Evolutionary conservation across 2,113 vertebrate genomes (phyloP).

Genomic region (Bettongia penicillata): DNA sequence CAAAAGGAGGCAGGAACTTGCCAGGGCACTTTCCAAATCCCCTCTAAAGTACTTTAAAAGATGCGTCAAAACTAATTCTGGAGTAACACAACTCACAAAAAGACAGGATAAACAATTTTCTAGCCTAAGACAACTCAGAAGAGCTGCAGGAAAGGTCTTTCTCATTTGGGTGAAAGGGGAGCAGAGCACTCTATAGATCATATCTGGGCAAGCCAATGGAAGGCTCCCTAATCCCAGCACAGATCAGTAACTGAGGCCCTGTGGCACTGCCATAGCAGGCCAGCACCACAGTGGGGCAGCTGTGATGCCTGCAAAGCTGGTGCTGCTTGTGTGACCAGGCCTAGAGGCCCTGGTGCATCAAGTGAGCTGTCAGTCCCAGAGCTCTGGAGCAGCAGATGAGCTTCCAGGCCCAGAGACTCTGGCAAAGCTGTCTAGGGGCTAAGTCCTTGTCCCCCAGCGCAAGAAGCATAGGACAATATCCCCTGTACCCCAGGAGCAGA

Average conservation of each 20-base stretch:
- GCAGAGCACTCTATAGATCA: not conserved
- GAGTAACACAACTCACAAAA: not conserved
- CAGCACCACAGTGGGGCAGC: too few species aligned
- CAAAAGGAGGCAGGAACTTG: too few species aligned
- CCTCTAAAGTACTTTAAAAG: not conserved
- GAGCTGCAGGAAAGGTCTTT: not conserved
- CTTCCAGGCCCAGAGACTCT: too few species aligned
- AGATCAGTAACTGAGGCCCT: not conserved
- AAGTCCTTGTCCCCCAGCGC: too few species aligned
- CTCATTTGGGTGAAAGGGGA: not conserved
- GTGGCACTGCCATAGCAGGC: not conserved
- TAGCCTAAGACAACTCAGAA: not conserved
- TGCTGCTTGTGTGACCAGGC: too few species aligned
- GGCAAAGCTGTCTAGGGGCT: too few species aligned
- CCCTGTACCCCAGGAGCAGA: too few species aligned
- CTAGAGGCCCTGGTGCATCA: too few species aligned
- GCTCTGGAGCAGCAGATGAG: too few species aligned
- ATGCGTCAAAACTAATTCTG: not conserved
- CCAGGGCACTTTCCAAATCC: not conserved
- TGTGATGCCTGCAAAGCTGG: too few species aligned
- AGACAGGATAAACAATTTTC: not conserved
- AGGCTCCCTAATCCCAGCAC: not conserved
- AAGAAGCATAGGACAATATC: too few species aligned
- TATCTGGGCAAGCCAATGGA: not conserved
- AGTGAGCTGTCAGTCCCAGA: too few species aligned